Evolutionary conservation across 2,113 vertebrate species (phyloP).

Genomic region (Neolamprologus hecqui): DNA sequence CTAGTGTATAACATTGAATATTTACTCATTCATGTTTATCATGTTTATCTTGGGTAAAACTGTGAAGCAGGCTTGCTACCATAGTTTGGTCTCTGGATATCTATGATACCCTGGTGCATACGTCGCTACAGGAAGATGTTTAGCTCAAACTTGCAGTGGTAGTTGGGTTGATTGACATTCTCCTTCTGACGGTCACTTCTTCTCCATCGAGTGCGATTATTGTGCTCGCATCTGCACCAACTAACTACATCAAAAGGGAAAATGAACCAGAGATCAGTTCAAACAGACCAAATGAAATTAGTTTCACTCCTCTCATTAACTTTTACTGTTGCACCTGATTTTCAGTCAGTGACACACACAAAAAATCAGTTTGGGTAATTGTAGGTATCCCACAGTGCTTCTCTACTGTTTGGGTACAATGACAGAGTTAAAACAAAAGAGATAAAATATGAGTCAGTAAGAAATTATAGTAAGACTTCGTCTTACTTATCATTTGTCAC

Average conservation of each 20-base stretch:
- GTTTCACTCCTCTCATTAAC: background rate
- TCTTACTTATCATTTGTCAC: background rate
- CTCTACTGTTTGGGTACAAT: background rate
- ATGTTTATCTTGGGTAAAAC: background rate
- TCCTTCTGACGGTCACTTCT: background rate
- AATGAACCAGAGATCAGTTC: background rate
- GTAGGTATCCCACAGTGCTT: background rate
- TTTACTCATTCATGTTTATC: background rate
- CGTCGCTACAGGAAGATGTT: background rate
- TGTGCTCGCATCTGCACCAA: background rate
- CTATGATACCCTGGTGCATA: background rate
- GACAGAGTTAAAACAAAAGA: background rate
- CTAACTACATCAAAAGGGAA: background rate
- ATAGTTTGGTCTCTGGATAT: background rate
- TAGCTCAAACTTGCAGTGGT: background rate
- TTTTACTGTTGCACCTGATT: background rate
- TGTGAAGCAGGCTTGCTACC: background rate
- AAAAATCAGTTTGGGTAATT: background rate
- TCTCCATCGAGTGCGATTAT: background rate
- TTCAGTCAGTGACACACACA: background rate
- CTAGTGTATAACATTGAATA: background rate
- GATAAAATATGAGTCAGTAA: background rate
- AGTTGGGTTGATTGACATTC: background rate
- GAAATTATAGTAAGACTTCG: background rate
- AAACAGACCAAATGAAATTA: background rate